A percentile compares a stretch with the other conserved stretches of the same genome.
phyloP scores from a whole-genome alignment of 2,113 vertebrate species.

The Acrocephalus kingi region DNA sequence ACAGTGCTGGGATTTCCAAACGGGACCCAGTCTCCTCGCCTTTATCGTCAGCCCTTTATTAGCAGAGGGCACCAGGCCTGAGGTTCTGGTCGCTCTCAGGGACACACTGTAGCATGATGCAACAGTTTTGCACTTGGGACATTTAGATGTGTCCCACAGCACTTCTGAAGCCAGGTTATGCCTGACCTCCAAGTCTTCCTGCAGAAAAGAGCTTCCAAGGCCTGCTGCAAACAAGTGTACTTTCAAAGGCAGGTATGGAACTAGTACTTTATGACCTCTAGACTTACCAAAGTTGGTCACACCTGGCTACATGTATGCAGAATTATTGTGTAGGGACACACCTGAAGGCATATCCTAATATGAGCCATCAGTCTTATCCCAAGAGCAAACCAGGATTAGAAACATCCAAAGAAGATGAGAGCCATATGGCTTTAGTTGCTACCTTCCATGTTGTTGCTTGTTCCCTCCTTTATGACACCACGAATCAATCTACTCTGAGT shows the following conservation, averaged over 20 bases:
- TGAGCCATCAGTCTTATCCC: not conserved
- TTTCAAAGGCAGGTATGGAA: not conserved
- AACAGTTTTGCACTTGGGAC: not conserved
- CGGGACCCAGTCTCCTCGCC: too few species aligned
- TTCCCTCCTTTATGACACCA: not conserved
- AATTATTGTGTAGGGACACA: not conserved
- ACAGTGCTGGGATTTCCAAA: too few species aligned
- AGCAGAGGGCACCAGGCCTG: too few species aligned
- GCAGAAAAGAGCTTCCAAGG: not conserved
- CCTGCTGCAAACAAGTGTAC: not conserved
- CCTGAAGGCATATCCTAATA: not conserved
- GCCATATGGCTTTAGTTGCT: not conserved
- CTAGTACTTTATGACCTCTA: not conserved
- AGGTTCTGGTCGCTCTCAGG: too few species aligned
- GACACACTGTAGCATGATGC: too few species aligned
- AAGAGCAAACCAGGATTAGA: not conserved
- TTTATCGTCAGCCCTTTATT: too few species aligned
- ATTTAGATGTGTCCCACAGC: not conserved
- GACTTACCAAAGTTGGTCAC: not conserved
- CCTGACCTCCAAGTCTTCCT: not conserved
- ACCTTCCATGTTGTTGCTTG: not conserved
- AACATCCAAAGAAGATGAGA: not conserved
- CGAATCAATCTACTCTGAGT: not conserved
- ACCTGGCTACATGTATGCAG: not conserved
- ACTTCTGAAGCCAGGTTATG: not conserved